Base-by-base conservation (phyloP, 2,888 invertebrate genomes). In the Melitaea athalia region DNA sequence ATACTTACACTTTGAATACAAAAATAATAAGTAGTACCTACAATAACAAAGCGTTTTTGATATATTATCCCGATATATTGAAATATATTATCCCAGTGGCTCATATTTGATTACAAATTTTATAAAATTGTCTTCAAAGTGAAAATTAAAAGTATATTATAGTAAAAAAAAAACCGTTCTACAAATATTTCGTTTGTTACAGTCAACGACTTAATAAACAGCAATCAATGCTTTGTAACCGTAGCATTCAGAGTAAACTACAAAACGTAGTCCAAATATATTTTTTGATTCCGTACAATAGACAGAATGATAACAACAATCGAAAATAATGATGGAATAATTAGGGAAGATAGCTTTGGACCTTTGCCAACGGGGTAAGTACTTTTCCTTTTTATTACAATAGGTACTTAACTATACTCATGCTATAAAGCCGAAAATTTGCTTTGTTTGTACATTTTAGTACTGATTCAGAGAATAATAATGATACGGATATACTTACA, bases 291-390 rank as follows among this genome's bases (percentile, higher is more conserved):
- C 42, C 57, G n/a, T 11, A 57, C 38, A 42, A 42, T 15, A 15
- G 57, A 15, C 38, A 42, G 57, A n/a, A n/a, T n/a, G n/a, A 38
- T 38, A 42, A 42, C 42, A 57, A 57, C 57, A 42, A 57, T 42
- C 38, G 57, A 57, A 38, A 57, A 57, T 57, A 57, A 57, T 57
- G 57, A 57, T 42, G 38, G 15, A 57, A 57, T 57, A 57, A 57
- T 57, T 38, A 57, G n/a, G 42, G 42, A 57, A 57, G 42, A 38
- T 57, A 42, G 11, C 7, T 3, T 57, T 57, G 57, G 57, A 33
- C 10, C 15, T 42, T 15, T 5, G 57, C 57, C 57, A 57, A 57
- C 15, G n/a, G 57, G 15, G n/a, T n/a, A 15, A 57, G 57, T 57
- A 42, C 15, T 42, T 42, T 57, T 42, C 42, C 42, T 57, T 42